phyloP scores from a whole-genome alignment of 2,113 vertebrate genomes.

The Gasterosteus aculeatus region DNA sequence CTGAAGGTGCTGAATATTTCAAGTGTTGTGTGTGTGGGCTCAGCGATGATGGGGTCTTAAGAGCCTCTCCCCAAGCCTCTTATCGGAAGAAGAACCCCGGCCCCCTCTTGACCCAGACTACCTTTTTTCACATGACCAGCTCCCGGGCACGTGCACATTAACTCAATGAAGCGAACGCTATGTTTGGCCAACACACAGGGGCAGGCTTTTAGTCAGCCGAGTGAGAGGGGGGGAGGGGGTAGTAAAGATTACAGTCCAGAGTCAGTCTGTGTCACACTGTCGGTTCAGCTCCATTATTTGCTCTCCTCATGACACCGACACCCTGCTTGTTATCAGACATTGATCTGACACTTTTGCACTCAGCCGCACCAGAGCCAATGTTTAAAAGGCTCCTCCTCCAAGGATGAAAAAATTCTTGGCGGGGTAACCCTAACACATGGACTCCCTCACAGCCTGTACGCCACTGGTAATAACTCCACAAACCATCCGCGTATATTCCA shows the following conservation, averaged over 20 bases:
- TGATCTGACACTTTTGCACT: conserved; percentile 34
- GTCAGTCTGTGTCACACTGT: conserved; percentile 44
- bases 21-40: conserved; percentile 27
- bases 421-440: conserved; percentile 34
- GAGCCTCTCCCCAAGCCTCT: conserved; percentile 65
- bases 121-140: conserved; percentile 61
- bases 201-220: conserved; percentile 45
- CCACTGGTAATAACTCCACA: not conserved
- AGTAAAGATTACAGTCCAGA: conserved; percentile 32
- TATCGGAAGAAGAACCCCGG: conserved; percentile 35
- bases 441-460: conserved; percentile 15
- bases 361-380: conserved; percentile 31
- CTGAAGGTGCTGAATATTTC: conserved; percentile 63
- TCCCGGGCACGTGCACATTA: conserved; percentile 37
- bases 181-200: conserved; percentile 47
- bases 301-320: conserved; percentile 17
- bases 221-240: conserved; percentile 20
- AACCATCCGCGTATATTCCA: conserved; percentile 3
- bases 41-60: conserved; percentile 18
- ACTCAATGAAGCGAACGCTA: conserved; percentile 28
- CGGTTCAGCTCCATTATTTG: conserved; percentile 32
- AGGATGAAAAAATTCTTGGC: not conserved
- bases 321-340: conserved; percentile 23
- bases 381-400: conserved; percentile 30
- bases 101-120: conserved; percentile 64